Evolutionary conservation across 2,113 vertebrate genomes (phyloP).

Genomic region (Excalfactoria chinensis): DNA sequence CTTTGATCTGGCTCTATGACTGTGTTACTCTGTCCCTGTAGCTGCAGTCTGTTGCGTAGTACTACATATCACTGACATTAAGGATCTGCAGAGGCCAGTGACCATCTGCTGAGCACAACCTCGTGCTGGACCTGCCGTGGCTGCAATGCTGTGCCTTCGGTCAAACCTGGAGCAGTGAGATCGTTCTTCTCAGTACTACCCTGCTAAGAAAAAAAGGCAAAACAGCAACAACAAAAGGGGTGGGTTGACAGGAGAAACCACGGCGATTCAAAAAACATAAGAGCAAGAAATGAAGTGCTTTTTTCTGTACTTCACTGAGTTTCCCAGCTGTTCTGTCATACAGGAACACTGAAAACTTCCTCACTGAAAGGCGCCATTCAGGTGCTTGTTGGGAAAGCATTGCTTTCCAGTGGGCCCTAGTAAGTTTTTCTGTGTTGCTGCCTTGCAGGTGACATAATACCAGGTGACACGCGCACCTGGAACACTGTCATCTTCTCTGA

Average conservation of each 20-base stretch:
- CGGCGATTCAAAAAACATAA: not conserved
- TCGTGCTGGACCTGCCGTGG: not conserved
- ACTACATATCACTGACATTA: not conserved
- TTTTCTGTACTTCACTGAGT: not conserved
- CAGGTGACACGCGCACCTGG: rapidly evolving
- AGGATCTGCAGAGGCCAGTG: not conserved
- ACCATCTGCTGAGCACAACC: not conserved
- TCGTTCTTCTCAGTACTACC: not conserved
- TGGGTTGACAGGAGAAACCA: not conserved
- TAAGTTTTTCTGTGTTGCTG: not conserved
- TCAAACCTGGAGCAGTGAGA: not conserved
- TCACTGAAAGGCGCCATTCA: not conserved
- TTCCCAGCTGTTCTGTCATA: not conserved
- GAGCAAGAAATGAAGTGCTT: not conserved
- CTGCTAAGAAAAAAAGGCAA: not conserved
- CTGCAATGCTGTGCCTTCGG: not conserved
- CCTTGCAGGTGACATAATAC: not conserved
- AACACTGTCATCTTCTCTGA: not conserved
- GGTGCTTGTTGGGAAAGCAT: not conserved
- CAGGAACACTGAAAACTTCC: not conserved
- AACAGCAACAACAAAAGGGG: not conserved
- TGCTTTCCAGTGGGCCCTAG: not conserved
- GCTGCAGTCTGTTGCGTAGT: not conserved
- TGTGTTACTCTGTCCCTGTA: rapidly evolving
- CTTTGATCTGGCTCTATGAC: not conserved